Conservation (phyloP, 2,888 invertebrate genomes). For the Pseudeuparius sepicola region DNA sequence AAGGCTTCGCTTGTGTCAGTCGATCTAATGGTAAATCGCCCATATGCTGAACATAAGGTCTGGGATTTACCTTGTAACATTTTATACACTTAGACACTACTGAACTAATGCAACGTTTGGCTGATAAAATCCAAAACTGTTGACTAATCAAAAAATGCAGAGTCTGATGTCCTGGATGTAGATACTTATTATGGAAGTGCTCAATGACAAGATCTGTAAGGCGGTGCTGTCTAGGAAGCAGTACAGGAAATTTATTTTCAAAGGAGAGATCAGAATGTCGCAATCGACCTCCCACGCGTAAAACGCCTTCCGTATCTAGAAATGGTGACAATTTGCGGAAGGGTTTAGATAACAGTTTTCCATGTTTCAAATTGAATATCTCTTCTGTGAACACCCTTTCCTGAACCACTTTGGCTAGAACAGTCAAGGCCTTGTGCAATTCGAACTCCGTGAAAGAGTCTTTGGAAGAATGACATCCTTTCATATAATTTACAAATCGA, state of each 20-base stretch:
- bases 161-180: slow-evolving; percentile 7
- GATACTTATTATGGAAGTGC: slow-evolving; percentile 6
- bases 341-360: slow-evolving; percentile 3
- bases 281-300: slow-evolving; percentile 10
- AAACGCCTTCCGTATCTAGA: slow-evolving; percentile 6
- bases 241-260: slow-evolving; percentile 7
- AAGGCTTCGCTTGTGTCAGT: slow-evolving; percentile 17
- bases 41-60: slow-evolving; percentile 22
- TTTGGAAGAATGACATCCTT: not conserved
- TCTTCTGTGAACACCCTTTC: not conserved
- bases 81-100: slow-evolving; percentile 18
- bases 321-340: slow-evolving; percentile 9
- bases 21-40: slow-evolving; percentile 24
- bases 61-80: slow-evolving; percentile 18
- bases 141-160: slow-evolving; percentile 10
- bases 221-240: slow-evolving; percentile 6
- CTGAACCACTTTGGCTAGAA: slow-evolving; percentile 2
- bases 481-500: slow-evolving; percentile 3
- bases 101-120: slow-evolving; percentile 9
- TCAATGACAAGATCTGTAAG: slow-evolving; percentile 3
- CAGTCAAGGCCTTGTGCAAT: not conserved
- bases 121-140: slow-evolving; percentile 14
- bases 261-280: not conserved
- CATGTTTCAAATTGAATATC: slow-evolving; percentile 2
- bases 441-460: slow-evolving; percentile 1